Evolutionary conservation across 2,888 invertebrate genomes (phyloP).

Genomic region (Seira musarum): DNA sequence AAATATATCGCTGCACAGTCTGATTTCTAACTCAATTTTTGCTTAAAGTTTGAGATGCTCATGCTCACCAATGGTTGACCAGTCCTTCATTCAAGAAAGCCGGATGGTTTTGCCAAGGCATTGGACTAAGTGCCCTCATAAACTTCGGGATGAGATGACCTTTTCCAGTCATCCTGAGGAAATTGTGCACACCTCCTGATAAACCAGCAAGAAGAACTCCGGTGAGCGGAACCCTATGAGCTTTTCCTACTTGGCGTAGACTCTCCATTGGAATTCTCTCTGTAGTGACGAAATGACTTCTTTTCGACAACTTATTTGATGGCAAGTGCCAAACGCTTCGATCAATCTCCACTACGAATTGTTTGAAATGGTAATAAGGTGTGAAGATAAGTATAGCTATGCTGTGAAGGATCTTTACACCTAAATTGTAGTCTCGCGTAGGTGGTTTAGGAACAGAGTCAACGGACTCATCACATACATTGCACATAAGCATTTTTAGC

Average conservation of each 20-base stretch:
- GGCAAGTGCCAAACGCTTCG: conserved; percentile 65
- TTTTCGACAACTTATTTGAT: conserved; percentile 37
- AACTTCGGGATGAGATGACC: conserved; percentile 57
- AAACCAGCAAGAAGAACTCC: conserved; percentile 63
- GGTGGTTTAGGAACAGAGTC: conserved; percentile 40
- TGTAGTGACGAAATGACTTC: conserved; percentile 50
- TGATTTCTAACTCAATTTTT: too few relatives aligned
- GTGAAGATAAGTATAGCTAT: conserved; percentile 46
- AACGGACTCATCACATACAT: conserved; percentile 38
- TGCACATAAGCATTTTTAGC: conserved; percentile 49
- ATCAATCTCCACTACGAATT: conserved; percentile 61
- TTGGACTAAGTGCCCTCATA: conserved; percentile 56
- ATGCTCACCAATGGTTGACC: conserved; percentile 57
- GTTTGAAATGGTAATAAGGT: conserved; percentile 56
- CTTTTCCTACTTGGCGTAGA: conserved; percentile 59
- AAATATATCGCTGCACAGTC: too few relatives aligned
- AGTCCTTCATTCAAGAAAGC: conserved; percentile 36
- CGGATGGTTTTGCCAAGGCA: conserved; percentile 59
- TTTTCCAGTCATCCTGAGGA: conserved; percentile 58
- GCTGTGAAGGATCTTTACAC: conserved; percentile 20
- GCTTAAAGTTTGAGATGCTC: too few relatives aligned
- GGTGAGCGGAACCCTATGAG: conserved; percentile 53
- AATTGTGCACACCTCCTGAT: conserved; percentile 64
- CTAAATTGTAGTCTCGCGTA: neutral
- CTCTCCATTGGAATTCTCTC: conserved; percentile 57